phyloP scores from a whole-genome alignment of 1,140 invertebrate species.

The Pogonognathellus flavescens region DNA sequence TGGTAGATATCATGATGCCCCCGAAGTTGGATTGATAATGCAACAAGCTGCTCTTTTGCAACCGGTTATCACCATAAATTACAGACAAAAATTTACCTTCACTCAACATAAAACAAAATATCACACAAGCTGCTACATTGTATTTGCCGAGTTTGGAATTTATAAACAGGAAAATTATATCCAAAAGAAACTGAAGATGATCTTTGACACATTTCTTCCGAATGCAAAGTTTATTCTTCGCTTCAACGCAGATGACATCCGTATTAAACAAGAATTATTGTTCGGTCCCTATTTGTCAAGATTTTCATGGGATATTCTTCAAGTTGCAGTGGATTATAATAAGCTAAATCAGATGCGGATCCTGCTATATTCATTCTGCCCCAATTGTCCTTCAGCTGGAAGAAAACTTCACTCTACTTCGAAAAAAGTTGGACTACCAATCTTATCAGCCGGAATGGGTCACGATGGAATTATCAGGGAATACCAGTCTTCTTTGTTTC shows the following conservation, averaged over 20 bases:
- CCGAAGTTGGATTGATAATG: neutral
- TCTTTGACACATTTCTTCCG: neutral
- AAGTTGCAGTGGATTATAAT: neutral
- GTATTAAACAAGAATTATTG: neutral
- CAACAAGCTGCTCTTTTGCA: neutral
- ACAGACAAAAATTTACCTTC: neutral
- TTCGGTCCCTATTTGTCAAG: neutral
- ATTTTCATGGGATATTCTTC: neutral
- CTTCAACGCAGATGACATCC: neutral
- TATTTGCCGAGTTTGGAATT: neutral
- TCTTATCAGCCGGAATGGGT: neutral
- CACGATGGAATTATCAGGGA: neutral
- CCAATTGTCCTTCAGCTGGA: neutral
- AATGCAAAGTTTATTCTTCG: conserved; percentile 6
- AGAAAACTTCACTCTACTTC: neutral
- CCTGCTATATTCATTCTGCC: neutral
- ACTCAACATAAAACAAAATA: neutral
- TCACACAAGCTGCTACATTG: neutral
- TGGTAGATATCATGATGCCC: neutral
- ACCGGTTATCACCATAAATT: neutral
- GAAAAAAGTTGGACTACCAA: neutral
- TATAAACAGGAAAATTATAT: neutral
- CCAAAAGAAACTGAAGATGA: neutral
- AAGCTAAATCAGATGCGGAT: conserved; percentile 1
- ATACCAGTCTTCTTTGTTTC: neutral